phyloP scores from a whole-genome alignment of 35 echinoderm and acorn worm species.

The Diadema setosum region DNA sequence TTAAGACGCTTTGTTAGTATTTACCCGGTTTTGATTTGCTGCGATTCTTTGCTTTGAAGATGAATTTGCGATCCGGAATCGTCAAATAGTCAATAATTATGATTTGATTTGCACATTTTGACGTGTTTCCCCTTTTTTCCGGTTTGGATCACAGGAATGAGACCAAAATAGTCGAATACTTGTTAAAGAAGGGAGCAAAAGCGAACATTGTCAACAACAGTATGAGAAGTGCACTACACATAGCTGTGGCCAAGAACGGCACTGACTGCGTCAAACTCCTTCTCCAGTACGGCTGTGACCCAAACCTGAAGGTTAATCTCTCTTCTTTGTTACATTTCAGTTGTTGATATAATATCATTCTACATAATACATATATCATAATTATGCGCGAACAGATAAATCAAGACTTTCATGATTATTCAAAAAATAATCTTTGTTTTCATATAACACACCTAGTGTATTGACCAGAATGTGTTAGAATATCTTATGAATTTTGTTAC shows the following conservation, averaged over 20 bases:
- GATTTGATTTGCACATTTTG: neutral
- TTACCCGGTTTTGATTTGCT: too few species aligned
- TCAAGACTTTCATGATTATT: neutral
- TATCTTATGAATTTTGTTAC: too few species aligned
- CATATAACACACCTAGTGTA: neutral
- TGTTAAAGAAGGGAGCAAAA: constrained; percentile 4
- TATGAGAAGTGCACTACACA: constrained; percentile 6
- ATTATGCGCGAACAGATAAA: neutral
- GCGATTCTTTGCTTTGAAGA: too few species aligned
- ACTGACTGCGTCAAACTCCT: constrained; percentile 3
- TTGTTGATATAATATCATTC: too few species aligned
- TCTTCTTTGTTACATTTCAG: neutral
- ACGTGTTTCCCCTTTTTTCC: neutral
- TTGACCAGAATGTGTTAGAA: neutral
- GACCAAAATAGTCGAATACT: constrained; percentile 4
- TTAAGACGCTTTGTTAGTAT: too few species aligned
- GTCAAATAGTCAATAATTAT: too few species aligned
- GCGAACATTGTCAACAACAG: neutral
- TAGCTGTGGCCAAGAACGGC: neutral
- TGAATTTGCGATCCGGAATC: too few species aligned
- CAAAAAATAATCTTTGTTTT: neutral
- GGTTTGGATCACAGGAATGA: constrained; percentile 2
- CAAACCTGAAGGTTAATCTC: neutral
- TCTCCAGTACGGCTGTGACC: neutral
- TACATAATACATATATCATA: too few species aligned